phyloP scores from a whole-genome alignment of 2,888 invertebrate species.

The Apotomis capreana region DNA sequence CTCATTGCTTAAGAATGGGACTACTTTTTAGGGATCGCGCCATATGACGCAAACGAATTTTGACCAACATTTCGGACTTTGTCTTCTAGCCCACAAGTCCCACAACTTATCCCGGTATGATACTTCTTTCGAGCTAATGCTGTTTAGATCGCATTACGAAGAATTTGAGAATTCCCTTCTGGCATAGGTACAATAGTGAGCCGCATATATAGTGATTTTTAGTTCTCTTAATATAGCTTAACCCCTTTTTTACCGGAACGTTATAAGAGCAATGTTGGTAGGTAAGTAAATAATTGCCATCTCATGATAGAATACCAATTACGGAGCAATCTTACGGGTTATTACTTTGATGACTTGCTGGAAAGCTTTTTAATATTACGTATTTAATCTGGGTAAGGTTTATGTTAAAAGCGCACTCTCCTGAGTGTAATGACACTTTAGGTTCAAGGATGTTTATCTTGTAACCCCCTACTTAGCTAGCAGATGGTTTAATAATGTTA shows the following conservation, averaged over 20 bases:
- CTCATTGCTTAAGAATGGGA: too few relatives aligned
- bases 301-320: constrained; percentile 61
- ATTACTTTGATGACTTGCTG: constrained; percentile 64
- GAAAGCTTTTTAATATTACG: constrained; percentile 44
- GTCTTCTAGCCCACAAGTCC: too few relatives aligned
- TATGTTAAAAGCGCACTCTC: neutral
- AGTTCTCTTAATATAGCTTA: neutral
- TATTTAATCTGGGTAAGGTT: constrained; percentile 9
- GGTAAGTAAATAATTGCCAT: constrained; percentile 45
- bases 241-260: constrained; percentile 22
- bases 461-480: too few relatives aligned
- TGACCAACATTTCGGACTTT: too few relatives aligned
- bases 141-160: too few relatives aligned
- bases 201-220: neutral
- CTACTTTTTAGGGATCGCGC: too few relatives aligned
- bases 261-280: constrained; percentile 39
- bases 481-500: too few relatives aligned
- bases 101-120: too few relatives aligned
- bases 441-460: neutral
- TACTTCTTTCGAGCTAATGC: too few relatives aligned
- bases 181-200: too few relatives aligned
- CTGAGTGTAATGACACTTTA: constrained; percentile 9
- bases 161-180: too few relatives aligned
- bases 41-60: too few relatives aligned
- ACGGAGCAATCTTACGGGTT: constrained; percentile 57